Evolutionary conservation across 1,140 invertebrate genomes (phyloP).

Genomic region (Palaemon carinicauda): DNA sequence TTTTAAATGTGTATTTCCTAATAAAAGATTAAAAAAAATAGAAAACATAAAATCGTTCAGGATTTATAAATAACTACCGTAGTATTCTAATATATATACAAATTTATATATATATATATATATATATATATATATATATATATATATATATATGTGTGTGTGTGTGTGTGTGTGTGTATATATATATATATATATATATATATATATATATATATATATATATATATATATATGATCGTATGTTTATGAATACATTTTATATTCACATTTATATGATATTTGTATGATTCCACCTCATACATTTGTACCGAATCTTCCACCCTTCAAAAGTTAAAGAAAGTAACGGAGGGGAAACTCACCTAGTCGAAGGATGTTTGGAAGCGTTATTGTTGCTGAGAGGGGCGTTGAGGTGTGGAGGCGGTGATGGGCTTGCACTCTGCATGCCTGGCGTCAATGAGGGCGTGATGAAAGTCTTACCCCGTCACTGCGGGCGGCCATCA

Average conservation of each 20-base stretch:
- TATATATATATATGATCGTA: not conserved
- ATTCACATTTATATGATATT: no score
- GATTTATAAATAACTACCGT: no score
- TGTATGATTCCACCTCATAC: no score
- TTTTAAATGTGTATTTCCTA: no score
- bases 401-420: constrained; percentile 19
- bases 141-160: not conserved
- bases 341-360: no score
- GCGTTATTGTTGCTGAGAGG: not conserved
- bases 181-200: not conserved
- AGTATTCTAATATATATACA: no score
- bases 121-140: not conserved
- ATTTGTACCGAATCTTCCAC: no score
- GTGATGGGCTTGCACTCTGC: constrained; percentile 37
- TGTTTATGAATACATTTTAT: not conserved
- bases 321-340: no score
- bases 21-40: no score
- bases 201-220: not conserved
- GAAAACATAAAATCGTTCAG: no score
- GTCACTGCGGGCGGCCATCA: constrained; percentile 47
- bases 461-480: constrained; percentile 12
- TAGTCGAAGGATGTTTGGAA: not conserved
- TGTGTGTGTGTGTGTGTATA: not conserved
- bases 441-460: constrained; percentile 45
- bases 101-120: no score